These are phyloP conservation scores for Alentia gelatinosa DNA, from an alignment of 2,888 invertebrate species.

Conservation along the genomic window DNA sequence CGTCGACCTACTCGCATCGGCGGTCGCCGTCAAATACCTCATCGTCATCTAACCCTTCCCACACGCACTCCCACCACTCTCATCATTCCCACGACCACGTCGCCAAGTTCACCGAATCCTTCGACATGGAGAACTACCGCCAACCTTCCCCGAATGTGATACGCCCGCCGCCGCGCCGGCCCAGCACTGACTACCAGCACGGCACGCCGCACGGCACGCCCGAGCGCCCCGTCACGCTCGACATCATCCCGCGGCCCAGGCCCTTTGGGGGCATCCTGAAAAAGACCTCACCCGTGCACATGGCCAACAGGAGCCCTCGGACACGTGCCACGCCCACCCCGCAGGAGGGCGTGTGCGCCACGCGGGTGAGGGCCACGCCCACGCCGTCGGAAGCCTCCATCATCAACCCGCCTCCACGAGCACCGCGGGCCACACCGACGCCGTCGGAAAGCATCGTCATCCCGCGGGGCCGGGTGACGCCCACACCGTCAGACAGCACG, in stretches of 20 bases:
- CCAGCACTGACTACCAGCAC: slow-evolving; percentile 71
- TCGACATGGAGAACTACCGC: slow-evolving; percentile 4
- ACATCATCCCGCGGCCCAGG: slow-evolving; percentile 84
- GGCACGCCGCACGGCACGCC: slow-evolving; percentile 72
- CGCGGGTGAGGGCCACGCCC: slow-evolving; percentile 89
- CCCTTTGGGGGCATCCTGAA: slow-evolving; percentile 64
- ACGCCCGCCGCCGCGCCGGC: slow-evolving; percentile 73
- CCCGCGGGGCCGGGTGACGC: slow-evolving; percentile 59
- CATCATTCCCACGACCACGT: slow-evolving; percentile 45
- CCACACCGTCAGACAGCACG: slow-evolving; percentile 81
- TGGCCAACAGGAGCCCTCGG: slow-evolving; percentile 59
- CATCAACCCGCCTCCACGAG: not conserved
- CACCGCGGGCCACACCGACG: slow-evolving; percentile 60
- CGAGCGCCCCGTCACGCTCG: slow-evolving; percentile 85
- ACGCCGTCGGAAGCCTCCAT: slow-evolving; percentile 79
- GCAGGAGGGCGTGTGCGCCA: slow-evolving; percentile 84
- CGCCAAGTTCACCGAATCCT: slow-evolving; percentile 58
- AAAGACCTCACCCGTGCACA: slow-evolving; percentile 61
- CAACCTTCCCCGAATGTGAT: slow-evolving; percentile 55
- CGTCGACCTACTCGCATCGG: slow-evolving; percentile 83
- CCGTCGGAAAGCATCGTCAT: slow-evolving; percentile 75
- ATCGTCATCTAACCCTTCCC: slow-evolving; percentile 82
- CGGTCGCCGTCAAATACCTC: slow-evolving; percentile 90
- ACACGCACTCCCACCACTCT: slow-evolving; percentile 53
- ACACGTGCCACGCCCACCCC: slow-evolving; percentile 58